phyloP scores from a whole-genome alignment of 2,797 vertebrate species.

The Poecilia wingei region DNA sequence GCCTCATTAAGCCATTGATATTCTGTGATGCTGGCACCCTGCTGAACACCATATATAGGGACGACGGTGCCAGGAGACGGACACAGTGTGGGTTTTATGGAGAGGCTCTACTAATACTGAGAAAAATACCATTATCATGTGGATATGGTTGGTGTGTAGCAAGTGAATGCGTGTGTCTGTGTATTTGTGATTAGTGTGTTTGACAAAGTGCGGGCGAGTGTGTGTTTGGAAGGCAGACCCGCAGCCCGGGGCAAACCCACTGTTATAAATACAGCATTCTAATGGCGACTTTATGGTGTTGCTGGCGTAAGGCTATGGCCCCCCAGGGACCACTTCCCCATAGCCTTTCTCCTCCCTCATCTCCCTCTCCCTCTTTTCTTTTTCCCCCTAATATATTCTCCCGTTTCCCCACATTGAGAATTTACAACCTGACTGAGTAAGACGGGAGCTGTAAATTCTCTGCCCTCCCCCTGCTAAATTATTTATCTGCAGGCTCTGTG shows the following conservation, averaged over 20 bases:
- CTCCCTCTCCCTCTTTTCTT: slow-evolving; percentile 61
- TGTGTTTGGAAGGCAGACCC: slow-evolving; percentile 43
- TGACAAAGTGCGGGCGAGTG: slow-evolving; percentile 23
- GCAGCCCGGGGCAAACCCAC: slow-evolving; percentile 80
- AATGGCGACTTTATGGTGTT: slow-evolving; percentile 97
- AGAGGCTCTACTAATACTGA: slow-evolving; percentile 62
- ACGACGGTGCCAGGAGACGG: slow-evolving; percentile 65
- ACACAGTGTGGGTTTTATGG: slow-evolving; percentile 78
- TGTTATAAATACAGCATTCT: slow-evolving; percentile 90
- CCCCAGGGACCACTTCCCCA: slow-evolving; percentile 88
- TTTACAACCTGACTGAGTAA: slow-evolving; percentile 87
- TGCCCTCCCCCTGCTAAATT: slow-evolving; percentile 86
- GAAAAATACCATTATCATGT: slow-evolving; percentile 65
- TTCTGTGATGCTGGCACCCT: slow-evolving; percentile 75
- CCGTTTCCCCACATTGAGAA: slow-evolving; percentile 85
- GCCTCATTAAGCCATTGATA: slow-evolving; percentile 85
- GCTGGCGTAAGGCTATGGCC: slow-evolving; percentile 89
- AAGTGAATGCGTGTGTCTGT: slow-evolving; percentile 30
- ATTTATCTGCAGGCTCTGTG: slow-evolving; percentile 89
- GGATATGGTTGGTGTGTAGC: slow-evolving; percentile 52
- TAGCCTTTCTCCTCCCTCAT: slow-evolving; percentile 71
- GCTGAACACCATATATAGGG: slow-evolving; percentile 76
- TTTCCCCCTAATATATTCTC: slow-evolving; percentile 66
- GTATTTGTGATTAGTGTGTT: slow-evolving; percentile 55
- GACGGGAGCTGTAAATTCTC: slow-evolving; percentile 87